Evolutionary conservation across 1,140 invertebrate species (phyloP), one percentile per base, ranked within the genome.

Genomic region (Hycleus phaleratus): DNA sequence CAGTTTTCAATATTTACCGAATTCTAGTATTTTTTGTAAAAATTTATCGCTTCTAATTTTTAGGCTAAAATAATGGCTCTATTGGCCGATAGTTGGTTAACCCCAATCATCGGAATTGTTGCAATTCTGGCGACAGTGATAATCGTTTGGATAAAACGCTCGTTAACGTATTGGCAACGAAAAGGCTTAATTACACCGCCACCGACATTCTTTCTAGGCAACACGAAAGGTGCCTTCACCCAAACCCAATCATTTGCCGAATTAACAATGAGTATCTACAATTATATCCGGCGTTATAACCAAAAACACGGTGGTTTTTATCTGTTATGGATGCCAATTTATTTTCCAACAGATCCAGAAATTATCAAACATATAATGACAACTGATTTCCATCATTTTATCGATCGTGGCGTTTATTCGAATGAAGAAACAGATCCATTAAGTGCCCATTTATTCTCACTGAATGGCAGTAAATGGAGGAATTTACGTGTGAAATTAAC

Each of bases 301-400:
- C 18, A 52, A 52, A 18, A 18, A n/a, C 49, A 57, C 38, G 74
- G 61, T 65, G 71, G 63, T 61, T 70, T 62, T 3, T 55, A 55
- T 24, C 18, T 46, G 5, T 32, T 46, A 7, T 2, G 26, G 25
- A 38, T 55, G 43, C 44, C 52, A n/a, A n/a, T 24, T 32, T 47
- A 46, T 18, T 39, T 55, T 25, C 25, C 45, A 44, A 45, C 39
- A 18, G 52, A 55, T 46, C 45, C 38, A 6, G 52, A 55, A 39
- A 46, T 55, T 2, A 55, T 55, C 10, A 55, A 55, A 24, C 11
- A 46, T 12, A 47, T 55, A 5, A 26, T 55, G 25, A 25, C 18
- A 38, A 78, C 74, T 49, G 74, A 79, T 58, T 78, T 78, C 32
- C 32, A 59, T 0, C 66, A 65, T 60, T 80, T 79, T 59, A 68